phyloP scores from a whole-genome alignment of 2,888 invertebrate genomes.

The Coenonympha arcania region DNA sequence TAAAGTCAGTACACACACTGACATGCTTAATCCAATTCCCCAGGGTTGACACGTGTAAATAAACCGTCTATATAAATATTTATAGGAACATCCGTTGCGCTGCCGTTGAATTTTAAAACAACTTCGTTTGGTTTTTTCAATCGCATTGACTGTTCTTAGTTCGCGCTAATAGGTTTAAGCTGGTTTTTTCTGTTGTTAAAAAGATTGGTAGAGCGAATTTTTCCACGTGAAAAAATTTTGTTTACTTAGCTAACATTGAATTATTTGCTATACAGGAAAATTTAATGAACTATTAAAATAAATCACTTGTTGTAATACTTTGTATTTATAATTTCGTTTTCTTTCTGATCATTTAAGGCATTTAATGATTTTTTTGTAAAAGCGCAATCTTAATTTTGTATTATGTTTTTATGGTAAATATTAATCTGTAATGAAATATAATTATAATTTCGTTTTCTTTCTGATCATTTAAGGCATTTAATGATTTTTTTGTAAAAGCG shows the following conservation, averaged over 20 bases:
- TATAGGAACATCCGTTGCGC: slow-evolving; percentile 33
- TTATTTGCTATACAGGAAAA: no score
- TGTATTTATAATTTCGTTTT: no score
- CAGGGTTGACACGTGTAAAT: slow-evolving; percentile 46
- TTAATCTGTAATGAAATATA: neutral
- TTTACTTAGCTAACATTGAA: neutral
- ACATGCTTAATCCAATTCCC: slow-evolving; percentile 16
- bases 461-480: no score
- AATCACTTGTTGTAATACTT: no score
- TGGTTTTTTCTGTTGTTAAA: slow-evolving; percentile 11
- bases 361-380: no score
- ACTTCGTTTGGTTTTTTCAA: slow-evolving; percentile 21
- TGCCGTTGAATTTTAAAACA: slow-evolving; percentile 24
- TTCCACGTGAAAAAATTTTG: neutral
- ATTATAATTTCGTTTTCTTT: no score
- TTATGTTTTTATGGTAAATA: no score
- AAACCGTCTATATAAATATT: slow-evolving; percentile 39
- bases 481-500: no score
- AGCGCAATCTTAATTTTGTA: no score
- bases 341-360: no score
- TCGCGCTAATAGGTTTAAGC: slow-evolving; percentile 12
- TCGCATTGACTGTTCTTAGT: slow-evolving; percentile 4
- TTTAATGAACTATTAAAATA: no score
- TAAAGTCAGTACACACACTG: slow-evolving; percentile 10
- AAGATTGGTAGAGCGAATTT: slow-evolving; percentile 4